Evolutionary conservation across 2,113 vertebrate genomes (phyloP).

Genomic region (Lutjanus erythropterus): DNA sequence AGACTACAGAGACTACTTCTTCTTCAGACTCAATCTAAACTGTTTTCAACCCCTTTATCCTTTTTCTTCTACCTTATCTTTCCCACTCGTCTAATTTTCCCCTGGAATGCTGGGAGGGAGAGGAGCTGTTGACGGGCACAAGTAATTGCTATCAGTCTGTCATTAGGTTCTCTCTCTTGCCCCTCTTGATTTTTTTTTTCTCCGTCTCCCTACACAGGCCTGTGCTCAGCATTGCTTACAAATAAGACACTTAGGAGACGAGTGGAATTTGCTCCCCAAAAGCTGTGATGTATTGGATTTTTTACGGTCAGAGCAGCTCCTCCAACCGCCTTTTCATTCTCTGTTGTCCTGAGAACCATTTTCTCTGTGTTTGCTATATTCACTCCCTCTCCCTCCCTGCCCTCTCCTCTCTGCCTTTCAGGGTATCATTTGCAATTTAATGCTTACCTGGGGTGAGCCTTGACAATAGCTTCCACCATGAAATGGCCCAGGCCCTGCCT

Average conservation of each 20-base stretch:
- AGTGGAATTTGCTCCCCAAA: slow-evolving; percentile 89
- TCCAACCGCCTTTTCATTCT: slow-evolving; percentile 92
- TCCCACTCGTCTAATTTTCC: slow-evolving; percentile 84
- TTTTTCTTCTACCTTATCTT: slow-evolving; percentile 72
- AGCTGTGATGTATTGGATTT: slow-evolving; percentile 94
- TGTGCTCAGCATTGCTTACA: slow-evolving; percentile 86
- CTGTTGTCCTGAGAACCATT: slow-evolving; percentile 92
- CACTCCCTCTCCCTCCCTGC: slow-evolving; percentile 80
- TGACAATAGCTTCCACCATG: slow-evolving; percentile 93
- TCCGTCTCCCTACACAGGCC: slow-evolving; percentile 69
- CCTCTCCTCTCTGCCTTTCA: slow-evolving; percentile 88
- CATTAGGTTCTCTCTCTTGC: slow-evolving; percentile 82
- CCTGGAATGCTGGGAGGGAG: slow-evolving; percentile 79
- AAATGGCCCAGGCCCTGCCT: slow-evolving; percentile 90
- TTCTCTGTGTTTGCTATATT: slow-evolving; percentile 89
- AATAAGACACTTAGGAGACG: slow-evolving; percentile 88
- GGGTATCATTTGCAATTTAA: slow-evolving; percentile 99
- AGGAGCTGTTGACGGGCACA: slow-evolving; percentile 78
- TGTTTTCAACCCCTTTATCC: slow-evolving; percentile 68
- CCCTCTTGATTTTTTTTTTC: slow-evolving; percentile 75
- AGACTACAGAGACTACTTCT: slow-evolving; percentile 67
- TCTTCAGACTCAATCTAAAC: slow-evolving; percentile 75
- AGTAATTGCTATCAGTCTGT: slow-evolving; percentile 88
- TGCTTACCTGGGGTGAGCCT: slow-evolving; percentile 97
- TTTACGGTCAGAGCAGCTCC: slow-evolving; percentile 91